Conservation (phyloP, 1,140 invertebrate genomes). For the Drosophila ercepeae region DNA sequence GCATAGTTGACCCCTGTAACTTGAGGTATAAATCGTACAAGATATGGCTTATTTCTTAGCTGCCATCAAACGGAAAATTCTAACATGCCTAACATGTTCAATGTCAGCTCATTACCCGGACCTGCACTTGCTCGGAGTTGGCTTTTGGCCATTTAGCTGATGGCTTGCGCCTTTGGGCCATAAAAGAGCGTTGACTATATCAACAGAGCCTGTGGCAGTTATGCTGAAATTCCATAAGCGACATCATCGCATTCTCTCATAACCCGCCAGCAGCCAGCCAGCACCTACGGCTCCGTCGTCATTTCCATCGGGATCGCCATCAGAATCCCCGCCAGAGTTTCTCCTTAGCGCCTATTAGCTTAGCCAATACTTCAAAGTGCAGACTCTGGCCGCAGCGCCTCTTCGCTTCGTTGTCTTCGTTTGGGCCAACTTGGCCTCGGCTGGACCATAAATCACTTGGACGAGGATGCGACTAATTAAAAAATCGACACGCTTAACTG, state of each 20-base stretch:
- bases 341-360: conserved; percentile 73
- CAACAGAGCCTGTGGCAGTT: conserved; percentile 45
- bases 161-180: conserved; percentile 25
- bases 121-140: conserved; percentile 36
- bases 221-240: conserved; percentile 76
- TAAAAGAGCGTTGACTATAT: conserved; percentile 55
- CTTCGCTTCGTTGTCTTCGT: not conserved
- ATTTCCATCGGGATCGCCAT: conserved; percentile 15
- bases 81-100: conserved; percentile 52
- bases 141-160: conserved; percentile 41
- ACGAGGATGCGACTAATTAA: conserved; percentile 82
- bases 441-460: conserved; percentile 76
- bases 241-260: conserved; percentile 72
- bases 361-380: conserved; percentile 76
- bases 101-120: conserved; percentile 63
- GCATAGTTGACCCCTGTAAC: conserved; percentile 54
- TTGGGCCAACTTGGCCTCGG: conserved; percentile 13
- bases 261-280: conserved; percentile 42
- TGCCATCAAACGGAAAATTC: conserved; percentile 54
- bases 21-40: conserved; percentile 29
- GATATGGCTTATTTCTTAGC: conserved; percentile 44
- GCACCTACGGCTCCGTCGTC: conserved; percentile 9
- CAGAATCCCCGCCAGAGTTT: conserved; percentile 2
- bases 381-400: conserved; percentile 24
- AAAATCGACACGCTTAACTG: conserved; percentile 82